These are phyloP conservation scores for Potorous gilbertii DNA, from an alignment of 2,797 vertebrate genomes.

Conservation along the genomic window DNA sequence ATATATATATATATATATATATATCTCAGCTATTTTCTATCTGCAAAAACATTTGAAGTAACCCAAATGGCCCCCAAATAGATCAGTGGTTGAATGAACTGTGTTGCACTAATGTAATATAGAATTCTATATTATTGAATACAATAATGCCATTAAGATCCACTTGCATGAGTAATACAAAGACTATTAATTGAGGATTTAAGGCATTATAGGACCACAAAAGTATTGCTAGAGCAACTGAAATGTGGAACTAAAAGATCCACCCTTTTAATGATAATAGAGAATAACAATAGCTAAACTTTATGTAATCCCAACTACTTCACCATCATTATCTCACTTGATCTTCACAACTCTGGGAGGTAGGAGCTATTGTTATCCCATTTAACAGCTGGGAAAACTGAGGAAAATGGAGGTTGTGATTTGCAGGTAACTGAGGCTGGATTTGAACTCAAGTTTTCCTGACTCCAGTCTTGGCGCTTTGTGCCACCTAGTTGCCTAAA, in stretches of 20 bases:
- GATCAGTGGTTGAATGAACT: neutral
- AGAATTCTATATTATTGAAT: neutral
- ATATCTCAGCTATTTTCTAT: neutral
- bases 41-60: neutral
- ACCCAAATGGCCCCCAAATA: neutral
- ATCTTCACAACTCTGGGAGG: neutral
- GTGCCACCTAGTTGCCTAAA: constrained; percentile 12
- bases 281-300: neutral
- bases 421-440: neutral
- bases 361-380: neutral
- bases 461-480: neutral
- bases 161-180: neutral
- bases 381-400: neutral
- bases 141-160: neutral
- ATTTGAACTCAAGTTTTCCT: neutral
- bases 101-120: neutral
- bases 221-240: neutral
- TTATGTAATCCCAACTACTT: neutral
- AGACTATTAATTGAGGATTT: neutral
- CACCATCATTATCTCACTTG: neutral
- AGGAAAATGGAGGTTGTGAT: neutral
- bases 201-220: neutral
- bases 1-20: too few species aligned
- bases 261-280: neutral
- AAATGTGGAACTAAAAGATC: neutral